Base-by-base conservation (phyloP, 2,113 vertebrate genomes). In the Mesembrinibis cayennensis region DNA sequence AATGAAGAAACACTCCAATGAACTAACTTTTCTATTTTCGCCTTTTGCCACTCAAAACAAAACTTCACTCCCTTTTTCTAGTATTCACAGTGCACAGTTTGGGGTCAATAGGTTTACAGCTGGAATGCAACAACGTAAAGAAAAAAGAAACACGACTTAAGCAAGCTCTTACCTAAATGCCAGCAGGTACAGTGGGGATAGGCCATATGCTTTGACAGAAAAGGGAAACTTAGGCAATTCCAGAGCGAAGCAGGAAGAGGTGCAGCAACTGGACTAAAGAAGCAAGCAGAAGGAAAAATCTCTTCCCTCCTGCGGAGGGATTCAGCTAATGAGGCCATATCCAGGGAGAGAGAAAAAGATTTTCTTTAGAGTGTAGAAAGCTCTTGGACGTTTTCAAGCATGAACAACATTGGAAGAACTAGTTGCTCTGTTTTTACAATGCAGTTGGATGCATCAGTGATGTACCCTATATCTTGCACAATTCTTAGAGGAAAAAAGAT, bases 81-180 rank as follows among this genome's bases (percentile, higher is more conserved):
- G 30, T 16, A 66, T 69, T 52, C 38, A 66, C 11, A 81, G 42
- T 3, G 27, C 16, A 56, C 49, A 87, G 40, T 27, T 49, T 42
- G 36, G 16, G 32, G 44, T 71, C 67, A 55, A 26, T 10, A 94
- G 40, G 12, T 76, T 85, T 69, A 82, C 22, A 92, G 59, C 13
- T 65, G 18, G 38, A 90, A 86, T 30, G 18, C 67, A 94, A 23
- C n/a, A 84, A 87, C 10, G 3, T 6, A 61, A 72, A 73, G 34
- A 15, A 47, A 92, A 76, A 70, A 77, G 27, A 45, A 93, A 65
- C 11, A 30, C 0, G 2, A 90, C 45, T 82, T 26, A 59, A 90
- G 79, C 62, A 95, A 87, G 50, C 52, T 93, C 96, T 97, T 95
- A 96, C 96, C 94, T 95, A 96, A 94, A 89, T 73, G 89, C 42